Percentiles rank a stretch among this genome's conserved stretches.
phyloP scores from a whole-genome alignment of 2,797 vertebrate species.

The Megaceryle alcyon region DNA sequence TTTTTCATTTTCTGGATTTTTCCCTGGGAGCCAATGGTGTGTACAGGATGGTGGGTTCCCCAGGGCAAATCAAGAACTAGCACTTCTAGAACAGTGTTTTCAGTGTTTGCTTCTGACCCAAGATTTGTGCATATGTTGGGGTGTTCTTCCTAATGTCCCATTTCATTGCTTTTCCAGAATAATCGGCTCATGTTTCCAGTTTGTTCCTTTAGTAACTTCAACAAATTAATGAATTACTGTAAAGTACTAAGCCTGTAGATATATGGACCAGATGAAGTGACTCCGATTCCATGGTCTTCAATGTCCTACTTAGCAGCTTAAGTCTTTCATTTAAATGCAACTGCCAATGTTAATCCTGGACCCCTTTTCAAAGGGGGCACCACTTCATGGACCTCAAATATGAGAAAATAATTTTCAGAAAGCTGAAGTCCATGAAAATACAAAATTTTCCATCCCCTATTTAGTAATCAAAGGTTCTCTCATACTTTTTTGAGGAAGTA shows the following conservation, averaged over 20 bases:
- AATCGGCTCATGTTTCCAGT: neutral
- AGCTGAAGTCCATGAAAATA: neutral
- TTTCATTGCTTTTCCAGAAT: neutral
- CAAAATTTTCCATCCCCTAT: neutral
- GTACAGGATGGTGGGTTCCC: neutral
- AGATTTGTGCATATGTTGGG: neutral
- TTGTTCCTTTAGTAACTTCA: neutral
- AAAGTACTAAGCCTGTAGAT: neutral
- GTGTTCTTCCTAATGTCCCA: neutral
- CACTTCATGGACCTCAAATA: fast-evolving
- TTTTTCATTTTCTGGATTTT: neutral
- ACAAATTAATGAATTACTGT: neutral
- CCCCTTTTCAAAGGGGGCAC: neutral
- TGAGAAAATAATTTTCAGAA: neutral
- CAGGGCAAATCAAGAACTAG: neutral
- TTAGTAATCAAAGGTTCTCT: neutral
- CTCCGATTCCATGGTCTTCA: neutral
- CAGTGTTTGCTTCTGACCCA: fast-evolving
- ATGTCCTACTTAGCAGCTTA: neutral
- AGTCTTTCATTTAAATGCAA: neutral
- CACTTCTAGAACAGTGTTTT: neutral
- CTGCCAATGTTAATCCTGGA: fast-evolving
- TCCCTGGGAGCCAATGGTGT: neutral
- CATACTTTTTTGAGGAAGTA: neutral
- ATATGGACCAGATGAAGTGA: neutral